Evolutionary conservation across 2,113 vertebrate genomes (phyloP).

Genomic region (Dromas ardeola): DNA sequence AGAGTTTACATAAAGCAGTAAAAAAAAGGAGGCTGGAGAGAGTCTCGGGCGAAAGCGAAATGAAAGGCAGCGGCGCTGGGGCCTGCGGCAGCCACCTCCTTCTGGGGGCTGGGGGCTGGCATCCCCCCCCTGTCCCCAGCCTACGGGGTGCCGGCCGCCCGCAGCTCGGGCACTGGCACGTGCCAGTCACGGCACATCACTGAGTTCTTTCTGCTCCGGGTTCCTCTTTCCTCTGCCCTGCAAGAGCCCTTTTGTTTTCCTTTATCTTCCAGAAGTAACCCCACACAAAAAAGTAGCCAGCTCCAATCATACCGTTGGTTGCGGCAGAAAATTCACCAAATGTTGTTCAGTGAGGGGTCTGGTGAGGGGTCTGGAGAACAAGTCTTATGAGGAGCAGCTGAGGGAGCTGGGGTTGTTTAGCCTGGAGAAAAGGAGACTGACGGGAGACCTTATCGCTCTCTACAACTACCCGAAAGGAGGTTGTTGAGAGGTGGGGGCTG

Average conservation of each 20-base stretch:
- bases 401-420: no score
- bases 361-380: no score
- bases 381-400: no score
- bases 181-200: not conserved
- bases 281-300: not conserved
- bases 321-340: not conserved
- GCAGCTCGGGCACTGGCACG: not conserved
- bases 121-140: not conserved
- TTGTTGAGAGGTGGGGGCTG: no score
- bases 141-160: not conserved
- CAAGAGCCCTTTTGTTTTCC: not conserved
- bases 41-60: slow-evolving; percentile 7
- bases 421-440: no score
- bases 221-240: not conserved
- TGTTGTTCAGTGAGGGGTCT: not conserved
- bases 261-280: not conserved
- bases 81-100: not conserved
- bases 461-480: no score
- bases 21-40: slow-evolving; percentile 55
- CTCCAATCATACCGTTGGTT: not conserved
- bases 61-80: not conserved
- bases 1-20: slow-evolving; percentile 53
- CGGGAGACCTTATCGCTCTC: no score
- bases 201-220: accelerated
- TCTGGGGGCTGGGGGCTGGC: no score